These are phyloP conservation scores for Ramphastos sulfuratus DNA, from an alignment of 2,113 vertebrate species.

Conservation along the genomic window DNA sequence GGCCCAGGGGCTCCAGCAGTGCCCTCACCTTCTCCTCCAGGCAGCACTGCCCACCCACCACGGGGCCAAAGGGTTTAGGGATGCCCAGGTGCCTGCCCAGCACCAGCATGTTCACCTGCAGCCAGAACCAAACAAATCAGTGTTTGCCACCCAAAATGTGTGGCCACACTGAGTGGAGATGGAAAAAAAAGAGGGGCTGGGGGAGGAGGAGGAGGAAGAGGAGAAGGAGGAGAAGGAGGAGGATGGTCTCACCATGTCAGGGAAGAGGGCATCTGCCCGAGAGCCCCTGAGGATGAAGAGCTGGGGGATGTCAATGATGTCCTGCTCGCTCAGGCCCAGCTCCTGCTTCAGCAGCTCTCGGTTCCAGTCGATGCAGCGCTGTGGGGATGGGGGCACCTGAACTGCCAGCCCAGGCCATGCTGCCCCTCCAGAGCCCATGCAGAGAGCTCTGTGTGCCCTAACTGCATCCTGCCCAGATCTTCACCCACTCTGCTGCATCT, in stretches of 20 bases:
- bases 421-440: rapidly evolving
- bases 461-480: not conserved
- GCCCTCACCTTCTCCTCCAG: conserved; percentile 80
- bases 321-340: conserved; percentile 83
- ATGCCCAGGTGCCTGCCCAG: conserved; percentile 85
- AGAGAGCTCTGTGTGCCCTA: rapidly evolving
- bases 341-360: conserved; percentile 87
- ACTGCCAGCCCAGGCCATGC: not conserved
- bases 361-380: conserved; percentile 95
- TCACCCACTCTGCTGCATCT: rapidly evolving
- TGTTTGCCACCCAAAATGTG: not conserved
- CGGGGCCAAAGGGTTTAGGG: conserved; percentile 88
- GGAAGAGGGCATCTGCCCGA: conserved; percentile 81
- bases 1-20: conserved; percentile 82
- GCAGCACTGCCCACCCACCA: conserved; percentile 80
- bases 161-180: not conserved
- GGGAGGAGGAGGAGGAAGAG: no score
- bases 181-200: not conserved
- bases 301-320: conserved; percentile 90
- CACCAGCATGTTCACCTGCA: conserved; percentile 91
- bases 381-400: not conserved
- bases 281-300: conserved; percentile 73
- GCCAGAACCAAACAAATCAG: not conserved
- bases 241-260: conserved; percentile 82
- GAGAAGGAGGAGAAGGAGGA: not conserved